Evolutionary conservation across 2,113 vertebrate genomes (phyloP).

Genomic region (Corythornis cristatus): DNA sequence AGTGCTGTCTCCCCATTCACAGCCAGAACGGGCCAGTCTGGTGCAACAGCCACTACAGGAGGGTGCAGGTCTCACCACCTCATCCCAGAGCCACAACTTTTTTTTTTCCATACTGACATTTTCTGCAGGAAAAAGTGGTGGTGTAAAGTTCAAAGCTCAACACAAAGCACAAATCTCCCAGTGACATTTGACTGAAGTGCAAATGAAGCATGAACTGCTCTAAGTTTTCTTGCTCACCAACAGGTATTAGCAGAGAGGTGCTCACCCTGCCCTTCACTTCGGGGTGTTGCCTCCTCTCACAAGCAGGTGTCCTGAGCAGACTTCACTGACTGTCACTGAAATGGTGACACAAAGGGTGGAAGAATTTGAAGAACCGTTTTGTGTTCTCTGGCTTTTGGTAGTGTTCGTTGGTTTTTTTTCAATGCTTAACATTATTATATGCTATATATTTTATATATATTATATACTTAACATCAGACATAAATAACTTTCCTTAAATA

Average conservation of each 20-base stretch:
- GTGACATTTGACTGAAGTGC: background rate
- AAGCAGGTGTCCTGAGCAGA: background rate
- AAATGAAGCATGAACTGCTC: background rate
- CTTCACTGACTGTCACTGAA: background rate
- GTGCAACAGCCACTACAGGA: background rate
- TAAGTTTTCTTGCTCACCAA: background rate
- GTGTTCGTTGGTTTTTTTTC: background rate
- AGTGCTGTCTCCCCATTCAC: background rate
- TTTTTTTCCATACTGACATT: background rate
- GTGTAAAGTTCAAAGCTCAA: background rate
- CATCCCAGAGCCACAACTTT: background rate
- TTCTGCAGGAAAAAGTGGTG: background rate
- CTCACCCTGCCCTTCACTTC: background rate
- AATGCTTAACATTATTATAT: background rate
- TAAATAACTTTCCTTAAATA: too few species aligned
- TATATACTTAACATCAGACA: background rate
- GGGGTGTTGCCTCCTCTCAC: background rate
- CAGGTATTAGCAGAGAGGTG: background rate
- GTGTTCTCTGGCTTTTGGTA: background rate
- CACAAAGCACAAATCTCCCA: background rate
- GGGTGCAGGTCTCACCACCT: background rate
- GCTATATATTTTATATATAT: too few species aligned
- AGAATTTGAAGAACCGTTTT: background rate
- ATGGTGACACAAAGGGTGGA: background rate
- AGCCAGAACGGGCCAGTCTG: background rate